Conservation (phyloP, 35 echinoderm and acorn worm species). For the Anneissia japonica region DNA sequence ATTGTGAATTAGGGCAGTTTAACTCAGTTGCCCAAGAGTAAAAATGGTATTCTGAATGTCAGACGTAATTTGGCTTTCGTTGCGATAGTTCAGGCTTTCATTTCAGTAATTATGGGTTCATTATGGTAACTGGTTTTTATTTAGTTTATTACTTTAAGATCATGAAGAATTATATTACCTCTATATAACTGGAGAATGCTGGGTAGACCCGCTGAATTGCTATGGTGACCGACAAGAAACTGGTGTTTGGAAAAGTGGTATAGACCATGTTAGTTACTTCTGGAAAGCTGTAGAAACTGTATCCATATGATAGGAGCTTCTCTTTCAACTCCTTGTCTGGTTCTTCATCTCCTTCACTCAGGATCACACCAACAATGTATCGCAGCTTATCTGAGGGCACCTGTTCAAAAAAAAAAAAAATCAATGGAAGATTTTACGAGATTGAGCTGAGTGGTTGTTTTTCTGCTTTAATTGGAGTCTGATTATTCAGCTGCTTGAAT, state of each 20-base stretch:
- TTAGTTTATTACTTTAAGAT: too few relatives aligned
- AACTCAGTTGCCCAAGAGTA: too few relatives aligned
- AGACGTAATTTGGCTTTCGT: too few relatives aligned
- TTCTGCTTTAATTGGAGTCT: too few relatives aligned
- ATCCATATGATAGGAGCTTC: conserved; percentile 44
- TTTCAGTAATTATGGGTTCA: too few relatives aligned
- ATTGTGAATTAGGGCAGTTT: too few relatives aligned
- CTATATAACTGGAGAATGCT: conserved; percentile 55
- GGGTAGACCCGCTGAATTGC: conserved; percentile 74
- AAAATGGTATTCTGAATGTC: too few relatives aligned
- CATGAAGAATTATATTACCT: too few relatives aligned
- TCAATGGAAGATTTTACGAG: background rate
- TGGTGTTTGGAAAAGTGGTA: conserved; percentile 63
- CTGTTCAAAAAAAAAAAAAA: conserved; percentile 28
- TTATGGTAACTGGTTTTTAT: too few relatives aligned
- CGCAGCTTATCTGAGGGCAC: conserved; percentile 40
- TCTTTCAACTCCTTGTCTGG: conserved; percentile 53
- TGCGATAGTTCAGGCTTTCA: too few relatives aligned
- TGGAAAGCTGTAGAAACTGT: conserved; percentile 58
- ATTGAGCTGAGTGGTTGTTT: too few relatives aligned
- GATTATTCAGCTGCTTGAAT: too few relatives aligned
- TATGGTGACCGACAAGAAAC: conserved; percentile 64
- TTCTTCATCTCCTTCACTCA: conserved; percentile 60
- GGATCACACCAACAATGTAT: conserved; percentile 65
- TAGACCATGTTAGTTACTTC: conserved; percentile 57